phyloP scores from a whole-genome alignment of 2,888 invertebrate genomes.

The Encarsia formosa region DNA sequence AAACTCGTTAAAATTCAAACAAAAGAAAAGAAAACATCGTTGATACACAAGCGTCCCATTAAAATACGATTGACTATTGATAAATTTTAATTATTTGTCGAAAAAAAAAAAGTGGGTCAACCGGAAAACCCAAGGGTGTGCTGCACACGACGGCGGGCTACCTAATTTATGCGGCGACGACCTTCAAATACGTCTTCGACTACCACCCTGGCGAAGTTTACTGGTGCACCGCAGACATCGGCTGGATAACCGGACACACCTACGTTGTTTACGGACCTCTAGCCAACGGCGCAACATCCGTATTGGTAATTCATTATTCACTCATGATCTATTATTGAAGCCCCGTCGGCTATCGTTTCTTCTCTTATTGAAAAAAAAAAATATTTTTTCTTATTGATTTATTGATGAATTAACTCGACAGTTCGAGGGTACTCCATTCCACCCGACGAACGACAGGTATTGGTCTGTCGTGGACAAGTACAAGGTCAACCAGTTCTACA shows the following conservation, averaged over 20 bases:
- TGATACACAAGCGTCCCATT: too few relatives aligned
- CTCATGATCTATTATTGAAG: too few relatives aligned
- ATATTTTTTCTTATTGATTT: neutral
- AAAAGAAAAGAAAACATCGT: too few relatives aligned
- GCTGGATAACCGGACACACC: constrained; percentile 94
- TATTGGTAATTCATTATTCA: constrained; percentile 67
- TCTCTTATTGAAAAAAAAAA: too few relatives aligned
- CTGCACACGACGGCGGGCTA: constrained; percentile 94
- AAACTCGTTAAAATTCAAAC: too few relatives aligned
- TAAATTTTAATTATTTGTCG: too few relatives aligned
- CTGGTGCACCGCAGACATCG: constrained; percentile 95
- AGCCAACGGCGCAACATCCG: constrained; percentile 88
- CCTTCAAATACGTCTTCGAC: constrained; percentile 95
- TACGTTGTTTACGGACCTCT: constrained; percentile 94
- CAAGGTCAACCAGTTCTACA: constrained; percentile 93
- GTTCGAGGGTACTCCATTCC: constrained; percentile 97
- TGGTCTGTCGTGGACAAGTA: constrained; percentile 94
- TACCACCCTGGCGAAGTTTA: constrained; percentile 77
- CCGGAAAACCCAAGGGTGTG: constrained; percentile 97
- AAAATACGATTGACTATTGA: too few relatives aligned
- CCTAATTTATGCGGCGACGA: constrained; percentile 86
- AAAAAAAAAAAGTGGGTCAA: constrained; percentile 81
- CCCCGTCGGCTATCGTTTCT: too few relatives aligned
- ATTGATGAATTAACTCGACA: too few relatives aligned
- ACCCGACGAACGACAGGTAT: constrained; percentile 87